Evolutionary conservation across 2,888 invertebrate species (phyloP).

Genomic region (Salticus scenicus): DNA sequence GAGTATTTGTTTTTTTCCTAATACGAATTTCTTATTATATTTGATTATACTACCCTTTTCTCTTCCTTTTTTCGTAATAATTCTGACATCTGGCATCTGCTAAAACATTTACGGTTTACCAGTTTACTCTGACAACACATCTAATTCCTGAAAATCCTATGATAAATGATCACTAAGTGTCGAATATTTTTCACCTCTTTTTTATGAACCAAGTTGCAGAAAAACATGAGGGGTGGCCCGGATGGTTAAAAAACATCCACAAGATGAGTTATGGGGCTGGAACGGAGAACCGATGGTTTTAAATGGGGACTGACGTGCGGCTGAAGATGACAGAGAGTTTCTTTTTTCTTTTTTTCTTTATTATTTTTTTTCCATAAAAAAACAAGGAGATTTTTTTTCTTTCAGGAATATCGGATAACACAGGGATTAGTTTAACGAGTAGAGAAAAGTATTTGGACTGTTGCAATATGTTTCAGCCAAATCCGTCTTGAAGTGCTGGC

Average conservation of each 20-base stretch:
- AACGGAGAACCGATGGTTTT: background rate
- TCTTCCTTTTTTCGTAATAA: too few relatives aligned
- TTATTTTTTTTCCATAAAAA: background rate
- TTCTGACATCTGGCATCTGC: background rate
- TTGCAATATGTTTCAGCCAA: background rate
- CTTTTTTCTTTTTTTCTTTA: too few relatives aligned
- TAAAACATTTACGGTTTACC: background rate
- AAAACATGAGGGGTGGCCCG: background rate
- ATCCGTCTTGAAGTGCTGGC: background rate
- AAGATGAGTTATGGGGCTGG: constrained; percentile 3
- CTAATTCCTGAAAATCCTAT: background rate
- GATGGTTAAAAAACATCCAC: background rate
- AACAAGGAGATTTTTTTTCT: background rate
- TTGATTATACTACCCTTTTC: too few relatives aligned
- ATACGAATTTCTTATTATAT: too few relatives aligned
- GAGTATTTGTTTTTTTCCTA: too few relatives aligned
- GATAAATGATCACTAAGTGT: background rate
- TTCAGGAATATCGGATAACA: background rate
- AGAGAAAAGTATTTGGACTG: too few relatives aligned
- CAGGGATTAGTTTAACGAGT: background rate
- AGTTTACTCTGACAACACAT: background rate
- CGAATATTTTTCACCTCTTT: background rate
- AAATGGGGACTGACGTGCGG: background rate
- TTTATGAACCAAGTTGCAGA: background rate
- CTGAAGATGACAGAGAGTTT: background rate